These are phyloP conservation scores for Subacronicta megacephala DNA, from an alignment of 2,888 invertebrate genomes.

Conservation along the genomic window DNA sequence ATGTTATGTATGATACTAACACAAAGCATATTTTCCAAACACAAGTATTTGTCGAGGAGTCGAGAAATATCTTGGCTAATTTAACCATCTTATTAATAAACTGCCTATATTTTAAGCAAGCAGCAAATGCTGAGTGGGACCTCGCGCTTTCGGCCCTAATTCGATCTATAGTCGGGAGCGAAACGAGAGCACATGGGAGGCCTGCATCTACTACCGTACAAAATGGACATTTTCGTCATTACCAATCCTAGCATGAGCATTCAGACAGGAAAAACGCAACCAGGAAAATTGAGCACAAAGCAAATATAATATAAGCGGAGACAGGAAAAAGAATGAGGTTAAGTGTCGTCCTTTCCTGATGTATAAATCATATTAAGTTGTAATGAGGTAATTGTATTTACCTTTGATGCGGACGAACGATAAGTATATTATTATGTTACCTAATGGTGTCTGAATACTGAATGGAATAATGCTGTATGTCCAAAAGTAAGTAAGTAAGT, in stretches of 20 bases:
- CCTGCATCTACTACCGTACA: no score
- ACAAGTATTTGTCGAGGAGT: no score
- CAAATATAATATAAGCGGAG: conserved; percentile 8
- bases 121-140: no score
- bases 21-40: no score
- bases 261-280: conserved; percentile 9
- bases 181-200: no score
- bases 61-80: no score
- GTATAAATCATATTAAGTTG: conserved; percentile 30
- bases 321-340: conserved; percentile 31
- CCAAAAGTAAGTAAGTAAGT: no score
- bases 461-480: conserved; percentile 21
- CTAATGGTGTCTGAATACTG: not conserved
- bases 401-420: conserved; percentile 7
- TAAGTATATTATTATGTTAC: conserved; percentile 14
- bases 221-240: conserved; percentile 16
- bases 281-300: conserved; percentile 11
- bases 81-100: no score
- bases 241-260: conserved; percentile 12
- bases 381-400: conserved; percentile 35
- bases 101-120: no score
- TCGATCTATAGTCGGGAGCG: no score
- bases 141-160: no score
- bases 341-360: not conserved
- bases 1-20: no score